Base-by-base conservation (phyloP, 2,113 vertebrate genomes). In the Macroglossus sobrinus region DNA sequence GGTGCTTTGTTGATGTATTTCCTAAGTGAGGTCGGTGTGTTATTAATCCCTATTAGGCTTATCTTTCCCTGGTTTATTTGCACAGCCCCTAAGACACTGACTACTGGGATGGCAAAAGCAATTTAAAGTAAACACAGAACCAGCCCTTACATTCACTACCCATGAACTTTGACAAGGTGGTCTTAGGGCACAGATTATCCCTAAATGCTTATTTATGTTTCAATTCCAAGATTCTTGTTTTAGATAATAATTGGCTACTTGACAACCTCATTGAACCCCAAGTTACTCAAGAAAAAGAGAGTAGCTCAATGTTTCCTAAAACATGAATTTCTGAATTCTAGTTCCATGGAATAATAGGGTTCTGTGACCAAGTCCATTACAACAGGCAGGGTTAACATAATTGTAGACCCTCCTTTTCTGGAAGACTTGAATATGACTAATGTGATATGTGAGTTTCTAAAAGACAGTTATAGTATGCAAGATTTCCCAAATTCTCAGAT, bases 361-460 rank as follows among this genome's bases (percentile, higher is more conserved):
- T 69, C 74, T 75, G 5, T 21, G 38, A 68, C 24, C 68, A 84
- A 68, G 87, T 86, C 72, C 81, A 82, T 86, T 35, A 89, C 35
- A 75, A 53, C 26, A 89, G 50, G 38, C 53, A 53, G 35, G 45
- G 75, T 63, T 94, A 90, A 68, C 5, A 50, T 38, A 66, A 47
- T 40, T 59, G 53, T 59, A 71, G 35, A 84, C 14, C 26, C 45
- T 64, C 57, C n/a, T 92, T 92, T 95, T 68, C 80, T 87, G 53
- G 38, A 91, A 93, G 89, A 82, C 9, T 21, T 66, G 66, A 33
- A 57, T 76, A 38, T 89, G 38, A 85, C 28, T 38, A 53, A 90
- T 63, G 30, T 92, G 92, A 68, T 90, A 87, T 61, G 45, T 79
- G 55, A 90, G 63, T 74, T 69, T 87, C 75, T 95, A 72, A 84